These are phyloP conservation scores for Coryphaenoides rupestris DNA, from an alignment of 2,113 vertebrate genomes.

Conservation along the genomic window DNA sequence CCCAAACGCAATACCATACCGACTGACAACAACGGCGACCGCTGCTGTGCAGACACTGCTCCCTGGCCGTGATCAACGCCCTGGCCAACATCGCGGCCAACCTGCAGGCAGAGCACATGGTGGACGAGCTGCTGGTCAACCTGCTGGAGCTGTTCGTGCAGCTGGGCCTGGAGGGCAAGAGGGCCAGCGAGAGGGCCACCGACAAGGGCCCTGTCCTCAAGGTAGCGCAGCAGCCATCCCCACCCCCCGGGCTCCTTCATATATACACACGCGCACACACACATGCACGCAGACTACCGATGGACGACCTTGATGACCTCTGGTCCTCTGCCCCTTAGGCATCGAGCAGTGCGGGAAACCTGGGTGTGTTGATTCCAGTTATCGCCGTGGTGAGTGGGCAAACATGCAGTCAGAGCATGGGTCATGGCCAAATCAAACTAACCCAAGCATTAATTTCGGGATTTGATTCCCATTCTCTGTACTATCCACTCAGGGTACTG, in stretches of 20 bases:
- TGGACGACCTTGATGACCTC: not conserved
- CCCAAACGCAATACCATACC: too few species aligned
- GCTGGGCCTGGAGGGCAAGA: slow-evolving; percentile 93
- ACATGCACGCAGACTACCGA: not conserved
- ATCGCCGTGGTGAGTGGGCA: slow-evolving; percentile 89
- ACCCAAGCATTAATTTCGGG: too few species aligned
- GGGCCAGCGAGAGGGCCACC: slow-evolving; percentile 92
- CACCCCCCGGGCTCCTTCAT: not conserved
- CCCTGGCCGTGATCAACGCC: slow-evolving; percentile 72
- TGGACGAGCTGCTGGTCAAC: slow-evolving; percentile 96
- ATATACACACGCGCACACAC: too few species aligned
- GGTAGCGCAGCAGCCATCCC: slow-evolving; percentile 61
- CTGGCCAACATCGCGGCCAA: slow-evolving; percentile 97
- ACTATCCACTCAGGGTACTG: too few species aligned
- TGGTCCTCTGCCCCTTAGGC: slow-evolving; percentile 75
- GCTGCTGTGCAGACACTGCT: slow-evolving; percentile 43
- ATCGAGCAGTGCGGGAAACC: slow-evolving; percentile 95
- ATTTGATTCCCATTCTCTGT: too few species aligned
- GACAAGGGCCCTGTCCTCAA: slow-evolving; percentile 95
- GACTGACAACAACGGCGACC: too few species aligned
- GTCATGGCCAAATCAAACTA: too few species aligned
- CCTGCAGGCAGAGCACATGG: slow-evolving; percentile 90
- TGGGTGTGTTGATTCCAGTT: slow-evolving; percentile 95
- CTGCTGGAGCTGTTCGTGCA: slow-evolving; percentile 96
- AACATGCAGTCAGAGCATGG: not conserved